phyloP scores from a whole-genome alignment of 2,113 vertebrate species.

The Rhizomys pruinosus region DNA sequence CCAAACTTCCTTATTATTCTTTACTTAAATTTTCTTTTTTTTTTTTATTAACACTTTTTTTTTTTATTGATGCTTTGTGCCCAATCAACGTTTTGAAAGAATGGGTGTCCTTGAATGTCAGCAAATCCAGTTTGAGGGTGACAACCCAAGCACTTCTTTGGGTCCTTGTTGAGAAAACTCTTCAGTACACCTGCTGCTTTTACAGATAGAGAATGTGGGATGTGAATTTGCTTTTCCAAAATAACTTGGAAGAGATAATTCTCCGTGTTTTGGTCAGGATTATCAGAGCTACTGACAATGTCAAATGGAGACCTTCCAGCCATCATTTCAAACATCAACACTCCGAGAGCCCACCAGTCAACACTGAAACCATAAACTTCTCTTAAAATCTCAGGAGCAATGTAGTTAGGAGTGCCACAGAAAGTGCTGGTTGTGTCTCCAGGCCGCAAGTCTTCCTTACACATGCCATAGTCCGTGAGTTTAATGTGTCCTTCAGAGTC shows the following conservation, averaged over 20 bases:
- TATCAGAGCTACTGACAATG: conserved; percentile 98
- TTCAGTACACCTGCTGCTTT: too few relatives aligned
- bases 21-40: not conserved
- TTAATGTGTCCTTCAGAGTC: conserved; percentile 99
- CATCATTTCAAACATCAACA: conserved; percentile 99
- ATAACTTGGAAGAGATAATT: conserved; percentile 99
- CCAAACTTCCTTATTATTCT: too few relatives aligned
- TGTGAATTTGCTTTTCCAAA: conserved; percentile 97
- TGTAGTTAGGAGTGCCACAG: conserved; percentile 99
- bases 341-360: conserved; percentile 99
- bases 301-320: conserved; percentile 97
- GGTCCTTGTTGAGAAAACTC: too few relatives aligned
- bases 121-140: too few relatives aligned
- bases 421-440: conserved; percentile 99
- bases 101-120: conserved; percentile 97
- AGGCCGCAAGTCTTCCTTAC: conserved; percentile 99
- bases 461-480: conserved; percentile 99
- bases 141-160: too few relatives aligned
- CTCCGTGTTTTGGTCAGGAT: conserved; percentile 99
- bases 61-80: too few relatives aligned
- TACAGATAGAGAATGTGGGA: conserved; percentile 98
- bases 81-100: conserved; percentile 98
- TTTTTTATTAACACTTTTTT: too few relatives aligned
- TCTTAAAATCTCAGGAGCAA: conserved; percentile 97
- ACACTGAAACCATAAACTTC: conserved; percentile 99